Conservation (phyloP, 2,888 invertebrate species). For the Ryuthela nishihirai region DNA sequence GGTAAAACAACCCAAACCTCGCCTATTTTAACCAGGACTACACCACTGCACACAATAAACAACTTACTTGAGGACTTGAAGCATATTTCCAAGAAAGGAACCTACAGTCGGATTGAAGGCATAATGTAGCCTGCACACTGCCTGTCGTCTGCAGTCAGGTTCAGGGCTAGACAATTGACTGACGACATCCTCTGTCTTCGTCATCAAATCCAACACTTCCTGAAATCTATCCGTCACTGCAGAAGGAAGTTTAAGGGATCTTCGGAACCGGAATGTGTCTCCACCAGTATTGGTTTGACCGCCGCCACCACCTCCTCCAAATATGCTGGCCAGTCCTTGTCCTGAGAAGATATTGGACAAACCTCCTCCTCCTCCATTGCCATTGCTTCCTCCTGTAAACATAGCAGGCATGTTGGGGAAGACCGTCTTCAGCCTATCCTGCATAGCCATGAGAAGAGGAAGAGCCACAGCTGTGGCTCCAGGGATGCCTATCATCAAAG, state of each 20-base stretch:
- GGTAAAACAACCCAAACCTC: too few species aligned
- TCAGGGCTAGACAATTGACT: constrained; percentile 18
- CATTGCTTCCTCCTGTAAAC: neutral
- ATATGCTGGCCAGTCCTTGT: constrained; percentile 1
- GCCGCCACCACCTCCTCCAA: neutral
- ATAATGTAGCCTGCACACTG: constrained; percentile 23
- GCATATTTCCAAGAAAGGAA: constrained; percentile 12
- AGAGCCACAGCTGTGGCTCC: constrained; percentile 20
- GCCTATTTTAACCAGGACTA: too few species aligned
- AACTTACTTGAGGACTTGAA: constrained; percentile 25
- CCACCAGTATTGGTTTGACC: constrained; percentile 9
- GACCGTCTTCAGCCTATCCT: constrained; percentile 21
- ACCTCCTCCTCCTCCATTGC: neutral
- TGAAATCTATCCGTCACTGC: constrained; percentile 17
- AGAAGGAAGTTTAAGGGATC: constrained; percentile 9
- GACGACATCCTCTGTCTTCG: constrained; percentile 17
- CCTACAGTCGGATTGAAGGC: constrained; percentile 16
- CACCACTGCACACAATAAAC: too few species aligned
- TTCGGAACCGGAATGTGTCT: constrained; percentile 1
- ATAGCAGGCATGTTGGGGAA: constrained; percentile 12
- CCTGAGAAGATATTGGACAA: neutral
- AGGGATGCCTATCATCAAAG: constrained; percentile 26
- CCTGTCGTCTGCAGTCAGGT: constrained; percentile 27
- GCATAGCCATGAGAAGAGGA: constrained; percentile 28
- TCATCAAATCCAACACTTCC: constrained; percentile 15